Conservation (phyloP, 2,113 vertebrate genomes). For the Callopanchax toddi region DNA sequence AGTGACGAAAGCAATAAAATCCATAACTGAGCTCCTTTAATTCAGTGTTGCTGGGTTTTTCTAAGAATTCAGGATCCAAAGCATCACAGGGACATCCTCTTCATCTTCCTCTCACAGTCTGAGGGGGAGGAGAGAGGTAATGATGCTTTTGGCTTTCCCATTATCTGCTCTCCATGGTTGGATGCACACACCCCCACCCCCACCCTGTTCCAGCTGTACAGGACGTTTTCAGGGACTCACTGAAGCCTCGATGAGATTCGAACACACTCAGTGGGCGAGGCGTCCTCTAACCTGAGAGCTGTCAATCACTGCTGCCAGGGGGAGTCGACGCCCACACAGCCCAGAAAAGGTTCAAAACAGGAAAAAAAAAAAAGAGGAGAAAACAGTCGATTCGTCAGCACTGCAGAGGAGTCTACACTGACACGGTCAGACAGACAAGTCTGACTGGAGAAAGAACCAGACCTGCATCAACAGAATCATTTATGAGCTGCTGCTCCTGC, state of each 20-base stretch:
- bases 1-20: neutral
- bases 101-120: slow-evolving; percentile 52
- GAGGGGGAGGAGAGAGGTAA: slow-evolving; percentile 65
- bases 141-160: slow-evolving; percentile 80
- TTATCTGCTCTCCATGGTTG: slow-evolving; percentile 71
- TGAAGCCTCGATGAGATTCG: neutral
- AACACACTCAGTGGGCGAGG: neutral
- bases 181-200: slow-evolving; percentile 37
- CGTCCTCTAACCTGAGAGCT: slow-evolving; percentile 39
- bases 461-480: slow-evolving; percentile 1
- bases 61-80: slow-evolving; percentile 30
- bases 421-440: too few species aligned
- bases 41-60: neutral
- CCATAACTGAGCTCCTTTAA: neutral
- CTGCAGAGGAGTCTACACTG: too few species aligned
- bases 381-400: too few species aligned
- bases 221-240: slow-evolving; percentile 15
- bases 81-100: slow-evolving; percentile 11
- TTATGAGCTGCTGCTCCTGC: too few species aligned
- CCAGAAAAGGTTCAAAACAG: slow-evolving; percentile 20
- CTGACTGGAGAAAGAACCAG: too few species aligned
- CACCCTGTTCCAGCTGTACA: slow-evolving; percentile 21
- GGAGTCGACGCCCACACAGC: slow-evolving; percentile 11
- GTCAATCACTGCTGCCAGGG: slow-evolving; percentile 34
- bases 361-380: neutral